Evolutionary conservation across 2,797 vertebrate genomes (phyloP), one percentile per base, ranked within the genome.

Genomic region (Onychomys torridus): DNA sequence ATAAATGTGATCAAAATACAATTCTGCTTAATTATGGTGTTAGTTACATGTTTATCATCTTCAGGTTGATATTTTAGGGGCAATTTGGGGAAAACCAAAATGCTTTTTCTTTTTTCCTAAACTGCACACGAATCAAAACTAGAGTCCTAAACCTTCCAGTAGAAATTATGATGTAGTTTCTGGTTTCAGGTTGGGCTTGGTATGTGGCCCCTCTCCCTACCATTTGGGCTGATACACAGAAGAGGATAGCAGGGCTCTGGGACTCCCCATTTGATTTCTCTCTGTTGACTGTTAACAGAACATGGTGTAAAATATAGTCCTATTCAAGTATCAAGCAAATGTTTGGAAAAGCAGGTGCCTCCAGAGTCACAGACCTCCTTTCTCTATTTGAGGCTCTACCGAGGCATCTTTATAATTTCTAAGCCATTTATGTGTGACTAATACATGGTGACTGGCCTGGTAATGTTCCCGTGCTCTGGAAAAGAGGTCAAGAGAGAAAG

Each of bases 11-110:
- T 17, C 37, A 69, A 87, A 94, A 83, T 73, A 17, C 67, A 75
- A 23, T 32, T 91, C 49, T 43, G 32, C 59, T 97, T 97, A 34
- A 0, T 91, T 96, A 46, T 29, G 40, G 2, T 40, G 95, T 19
- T 95, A 77, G 8, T 91, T 82, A 65, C 55, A 37, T 87, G 65
- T 63, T 46, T 97, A 59, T 88, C 96, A 97, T 95, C 71, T 73
- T 27, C 82, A 65, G 81, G 34, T 96, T 97, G 96, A 0, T 95
- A 37, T 96, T 96, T 93, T 32, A 82, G 76, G 57, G 76, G 52
- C 13, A 84, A 21, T 88, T 27, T 94, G 67, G 59, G 71, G 23
- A 95, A 82, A 75, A 83, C 49, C n/a, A 34, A 90, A 46, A 29
- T 43, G 5, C 8, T 83, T 91, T 69, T 84, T 57, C 14, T 16